These are phyloP conservation scores for Romanomermis culicivorax DNA, from an alignment of 2,888 invertebrate species.

Conservation along the genomic window DNA sequence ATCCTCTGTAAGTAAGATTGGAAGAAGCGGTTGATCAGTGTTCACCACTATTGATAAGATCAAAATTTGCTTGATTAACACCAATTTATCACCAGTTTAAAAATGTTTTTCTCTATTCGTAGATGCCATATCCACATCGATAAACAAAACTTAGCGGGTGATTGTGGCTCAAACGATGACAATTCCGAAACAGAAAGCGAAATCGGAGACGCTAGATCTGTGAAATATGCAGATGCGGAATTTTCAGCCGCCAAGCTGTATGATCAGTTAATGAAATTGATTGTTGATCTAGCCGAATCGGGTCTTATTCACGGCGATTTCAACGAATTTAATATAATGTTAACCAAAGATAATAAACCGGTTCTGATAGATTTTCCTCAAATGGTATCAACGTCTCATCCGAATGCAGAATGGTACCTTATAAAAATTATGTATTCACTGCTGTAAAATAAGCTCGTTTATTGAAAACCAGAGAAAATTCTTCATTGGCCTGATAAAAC, in stretches of 20 bases:
- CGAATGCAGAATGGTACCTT: conserved; percentile 58
- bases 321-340: conserved; percentile 93
- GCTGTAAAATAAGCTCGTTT: neutral
- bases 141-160: too few relatives aligned
- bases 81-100: too few relatives aligned
- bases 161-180: too few relatives aligned
- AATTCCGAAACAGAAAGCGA: too few relatives aligned
- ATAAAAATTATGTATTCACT: too few relatives aligned
- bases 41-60: neutral
- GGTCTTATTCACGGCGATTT: conserved; percentile 98
- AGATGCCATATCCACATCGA: neutral
- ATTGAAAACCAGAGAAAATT: too few relatives aligned
- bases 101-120: neutral
- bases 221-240: too few relatives aligned
- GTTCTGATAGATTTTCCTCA: conserved; percentile 93
- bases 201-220: too few relatives aligned
- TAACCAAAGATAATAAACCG: conserved; percentile 52
- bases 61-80: too few relatives aligned
- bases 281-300: conserved; percentile 66
- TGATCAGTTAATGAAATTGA: conserved; percentile 76
- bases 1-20: conserved; percentile 26
- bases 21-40: neutral
- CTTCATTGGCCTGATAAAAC: too few relatives aligned
- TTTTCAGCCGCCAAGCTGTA: too few relatives aligned
- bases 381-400: conserved; percentile 84